phyloP scores from a whole-genome alignment of 2,888 invertebrate genomes.

The Panorpa germanica region DNA sequence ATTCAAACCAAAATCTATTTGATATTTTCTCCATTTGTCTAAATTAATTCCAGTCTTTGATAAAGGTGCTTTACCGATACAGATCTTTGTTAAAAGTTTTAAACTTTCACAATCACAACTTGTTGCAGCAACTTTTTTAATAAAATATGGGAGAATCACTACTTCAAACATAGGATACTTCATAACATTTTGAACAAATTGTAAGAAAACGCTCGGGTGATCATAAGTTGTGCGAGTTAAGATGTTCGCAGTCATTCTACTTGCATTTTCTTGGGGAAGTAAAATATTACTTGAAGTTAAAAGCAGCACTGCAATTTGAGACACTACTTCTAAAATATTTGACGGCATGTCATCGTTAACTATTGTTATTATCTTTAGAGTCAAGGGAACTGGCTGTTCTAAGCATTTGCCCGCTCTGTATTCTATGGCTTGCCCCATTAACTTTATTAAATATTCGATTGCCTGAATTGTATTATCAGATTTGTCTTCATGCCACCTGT shows the following conservation, averaged over 20 bases:
- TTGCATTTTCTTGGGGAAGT: slow-evolving; percentile 53
- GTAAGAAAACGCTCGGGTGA: slow-evolving; percentile 37
- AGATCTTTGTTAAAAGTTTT: slow-evolving; percentile 40
- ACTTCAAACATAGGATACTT: slow-evolving; percentile 51
- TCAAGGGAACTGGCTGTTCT: slow-evolving; percentile 34
- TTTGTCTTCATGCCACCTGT: slow-evolving; percentile 14
- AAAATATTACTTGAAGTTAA: slow-evolving; percentile 39
- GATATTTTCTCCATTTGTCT: slow-evolving; percentile 44
- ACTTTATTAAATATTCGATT: slow-evolving; percentile 28
- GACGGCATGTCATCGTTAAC: slow-evolving; percentile 28
- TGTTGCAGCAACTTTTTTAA: slow-evolving; percentile 34
- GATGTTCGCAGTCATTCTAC: slow-evolving; percentile 43
- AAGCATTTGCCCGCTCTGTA: slow-evolving; percentile 44
- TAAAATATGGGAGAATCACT: slow-evolving; percentile 45
- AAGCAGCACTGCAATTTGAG: slow-evolving; percentile 35
- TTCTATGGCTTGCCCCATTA: slow-evolving; percentile 39
- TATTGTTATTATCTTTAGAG: slow-evolving; percentile 33
- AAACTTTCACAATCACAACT: slow-evolving; percentile 34
- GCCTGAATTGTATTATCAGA: slow-evolving; percentile 13
- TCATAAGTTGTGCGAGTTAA: slow-evolving; percentile 33
- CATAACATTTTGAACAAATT: slow-evolving; percentile 44
- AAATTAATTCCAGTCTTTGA: slow-evolving; percentile 37
- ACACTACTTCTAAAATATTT: slow-evolving; percentile 26
- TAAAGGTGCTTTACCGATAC: slow-evolving; percentile 44
- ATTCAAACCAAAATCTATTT: slow-evolving; percentile 39